Percentiles rank a stretch among this genome's conserved stretches.
Evolutionary conservation across 2,888 invertebrate genomes (phyloP).

Genomic region (Phragmatobia fuliginosa): DNA sequence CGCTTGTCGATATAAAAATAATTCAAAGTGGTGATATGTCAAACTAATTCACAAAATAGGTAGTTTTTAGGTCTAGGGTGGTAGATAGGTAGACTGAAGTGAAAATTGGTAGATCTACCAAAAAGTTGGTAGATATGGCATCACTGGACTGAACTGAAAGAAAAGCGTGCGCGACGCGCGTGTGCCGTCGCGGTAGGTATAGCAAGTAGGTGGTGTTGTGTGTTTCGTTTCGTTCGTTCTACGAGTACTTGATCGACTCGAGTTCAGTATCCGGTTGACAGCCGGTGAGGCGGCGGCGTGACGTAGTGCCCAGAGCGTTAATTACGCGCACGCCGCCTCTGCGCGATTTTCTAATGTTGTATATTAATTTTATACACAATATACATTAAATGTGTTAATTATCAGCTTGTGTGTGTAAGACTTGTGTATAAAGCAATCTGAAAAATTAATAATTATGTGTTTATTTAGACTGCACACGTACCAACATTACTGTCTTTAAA

Average conservation of each 20-base stretch:
- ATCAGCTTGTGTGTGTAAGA: constrained; percentile 53
- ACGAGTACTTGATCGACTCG: constrained; percentile 68
- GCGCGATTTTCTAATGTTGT: constrained; percentile 78
- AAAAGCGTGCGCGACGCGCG: too few species aligned
- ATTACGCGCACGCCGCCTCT: constrained; percentile 82
- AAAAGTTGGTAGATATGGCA: too few species aligned
- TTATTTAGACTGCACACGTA: constrained; percentile 53
- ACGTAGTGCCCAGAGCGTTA: constrained; percentile 60
- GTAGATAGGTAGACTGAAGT: too few species aligned
- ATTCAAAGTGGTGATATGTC: too few species aligned
- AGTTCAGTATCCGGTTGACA: constrained; percentile 86
- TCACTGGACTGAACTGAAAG: too few species aligned
- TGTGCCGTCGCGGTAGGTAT: constrained; percentile 64
- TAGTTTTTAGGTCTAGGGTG: too few species aligned
- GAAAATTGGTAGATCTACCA: too few species aligned
- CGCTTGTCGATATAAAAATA: too few species aligned
- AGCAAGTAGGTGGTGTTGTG: constrained; percentile 63
- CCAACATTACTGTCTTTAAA: constrained; percentile 65
- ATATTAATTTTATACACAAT: constrained; percentile 76
- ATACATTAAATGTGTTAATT: constrained; percentile 59
- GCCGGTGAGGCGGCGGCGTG: constrained; percentile 84
- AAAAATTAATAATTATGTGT: constrained; percentile 31
- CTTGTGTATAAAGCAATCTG: constrained; percentile 41
- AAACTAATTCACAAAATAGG: too few species aligned
- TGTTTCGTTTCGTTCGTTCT: constrained; percentile 44